Conservation (phyloP, 2,113 vertebrate species). For the Stercorarius parasiticus region DNA sequence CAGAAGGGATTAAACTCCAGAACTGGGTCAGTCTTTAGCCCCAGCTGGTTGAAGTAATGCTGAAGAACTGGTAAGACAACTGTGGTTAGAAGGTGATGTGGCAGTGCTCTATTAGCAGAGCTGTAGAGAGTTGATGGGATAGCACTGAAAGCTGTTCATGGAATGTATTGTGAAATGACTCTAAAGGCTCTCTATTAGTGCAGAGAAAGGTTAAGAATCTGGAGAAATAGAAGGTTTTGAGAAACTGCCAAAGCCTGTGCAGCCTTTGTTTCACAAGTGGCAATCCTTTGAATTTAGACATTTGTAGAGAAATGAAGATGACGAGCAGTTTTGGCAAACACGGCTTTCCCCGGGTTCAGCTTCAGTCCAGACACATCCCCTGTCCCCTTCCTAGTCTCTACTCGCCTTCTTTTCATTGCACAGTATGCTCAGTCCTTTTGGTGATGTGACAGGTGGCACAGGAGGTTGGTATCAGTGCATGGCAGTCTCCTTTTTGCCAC, state of each 20-base stretch:
- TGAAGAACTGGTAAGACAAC: background rate
- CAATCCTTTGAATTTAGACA: background rate
- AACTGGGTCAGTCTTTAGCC: background rate
- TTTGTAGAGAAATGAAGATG: background rate
- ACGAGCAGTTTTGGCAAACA: fast-evolving
- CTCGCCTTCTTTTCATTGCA: background rate
- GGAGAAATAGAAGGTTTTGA: background rate
- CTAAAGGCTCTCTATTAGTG: background rate
- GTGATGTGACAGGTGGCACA: background rate
- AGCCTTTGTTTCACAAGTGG: background rate
- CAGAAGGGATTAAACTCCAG: background rate
- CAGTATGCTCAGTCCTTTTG: fast-evolving
- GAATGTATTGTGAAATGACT: background rate
- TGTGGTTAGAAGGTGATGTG: background rate
- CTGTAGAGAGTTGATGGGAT: background rate
- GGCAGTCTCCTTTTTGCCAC: background rate
- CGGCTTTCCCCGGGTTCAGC: background rate
- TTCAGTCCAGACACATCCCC: background rate
- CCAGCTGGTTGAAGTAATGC: background rate
- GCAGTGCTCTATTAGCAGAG: background rate
- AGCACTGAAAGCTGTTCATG: background rate
- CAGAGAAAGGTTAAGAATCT: background rate
- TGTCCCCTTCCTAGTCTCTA: background rate
- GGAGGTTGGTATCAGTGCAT: background rate
- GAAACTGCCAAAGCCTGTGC: background rate